These are phyloP conservation scores for Saturnia pavonia DNA, from an alignment of 2,888 invertebrate genomes.

Conservation along the genomic window DNA sequence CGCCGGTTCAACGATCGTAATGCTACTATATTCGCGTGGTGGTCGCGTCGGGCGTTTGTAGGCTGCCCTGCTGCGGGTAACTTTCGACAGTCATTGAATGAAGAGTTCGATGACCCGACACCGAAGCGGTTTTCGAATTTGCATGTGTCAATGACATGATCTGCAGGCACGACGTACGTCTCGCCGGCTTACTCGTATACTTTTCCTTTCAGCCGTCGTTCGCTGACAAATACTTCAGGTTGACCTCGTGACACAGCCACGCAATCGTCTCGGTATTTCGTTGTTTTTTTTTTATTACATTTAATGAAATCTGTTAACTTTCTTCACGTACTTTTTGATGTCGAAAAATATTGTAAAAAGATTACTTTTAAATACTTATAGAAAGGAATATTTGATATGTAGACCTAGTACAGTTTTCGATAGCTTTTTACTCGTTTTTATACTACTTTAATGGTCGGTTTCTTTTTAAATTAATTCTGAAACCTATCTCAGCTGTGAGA, in stretches of 20 bases:
- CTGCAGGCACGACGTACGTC: constrained; percentile 53
- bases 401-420: constrained; percentile 22
- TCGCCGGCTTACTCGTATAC: constrained; percentile 55
- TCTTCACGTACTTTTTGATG: constrained; percentile 20
- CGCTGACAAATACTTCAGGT: constrained; percentile 66
- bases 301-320: constrained; percentile 44
- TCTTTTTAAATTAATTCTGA: background rate
- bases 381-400: constrained; percentile 2
- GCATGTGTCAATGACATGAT: constrained; percentile 80
- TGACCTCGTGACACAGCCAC: constrained; percentile 71
- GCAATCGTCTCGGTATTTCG: constrained; percentile 33
- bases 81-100: constrained; percentile 81
- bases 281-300: constrained; percentile 35
- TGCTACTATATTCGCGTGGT: constrained; percentile 57
- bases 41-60: constrained; percentile 46
- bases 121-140: constrained; percentile 72
- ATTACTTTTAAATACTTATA: constrained; percentile 1
- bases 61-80: constrained; percentile 61
- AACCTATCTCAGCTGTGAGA: background rate
- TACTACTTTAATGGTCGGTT: background rate
- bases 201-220: constrained; percentile 74
- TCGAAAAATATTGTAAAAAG: background rate
- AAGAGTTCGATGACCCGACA: constrained; percentile 72
- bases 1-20: constrained; percentile 50
- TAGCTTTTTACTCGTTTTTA: background rate